Base-by-base conservation (phyloP, 2,113 vertebrate species). In the Boulengeromyrus knoepffleri region DNA sequence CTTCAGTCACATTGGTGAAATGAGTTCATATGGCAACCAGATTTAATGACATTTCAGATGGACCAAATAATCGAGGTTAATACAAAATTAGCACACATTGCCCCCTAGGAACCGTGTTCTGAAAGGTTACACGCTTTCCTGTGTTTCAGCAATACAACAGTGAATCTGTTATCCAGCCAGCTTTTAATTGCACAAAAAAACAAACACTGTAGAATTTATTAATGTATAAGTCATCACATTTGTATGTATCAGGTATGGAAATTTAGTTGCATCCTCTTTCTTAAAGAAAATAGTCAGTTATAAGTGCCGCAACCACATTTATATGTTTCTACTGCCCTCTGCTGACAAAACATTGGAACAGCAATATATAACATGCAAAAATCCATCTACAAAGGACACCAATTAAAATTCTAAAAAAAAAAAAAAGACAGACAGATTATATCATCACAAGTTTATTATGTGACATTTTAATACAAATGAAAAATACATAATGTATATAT, bases 361-460 rank as follows among this genome's bases (percentile, higher is more conserved):
- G 47, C 27, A n/a, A 87, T 17, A 52, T 53, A 19, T 80, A 80
- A 42, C 15, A 80, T 17, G 19, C 15, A 39, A 36, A 83, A 83
- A 45, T 83, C 39, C 5, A 70, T 70, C n/a, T 70, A 27, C n/a
- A 31, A 70, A 70, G 27, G n/a, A 10, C 62, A 70, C 77, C 36
- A 83, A 42, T 21, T 83, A 21, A 45, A 27, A 39, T 80, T 39
- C 39, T 7, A 17, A 47, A 46, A 46, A 46, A 45, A 47, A 83
- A 77, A 74, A 77, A 31, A 31, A 77, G 10, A 50, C 49, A 77
- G 36, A 83, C 15, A 45, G 19, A 21, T 83, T 10, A 21, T 80
- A 94, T 95, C 97, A 97, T 97, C 97, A 98, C 98, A 98, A 97
- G 96, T 99, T 99, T 99, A 99, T 99, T 99, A 98, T 99, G 97